A percentile compares a stretch with the other conserved stretches of the same genome.
Conservation (phyloP, 2,797 vertebrate species). For the Karalla daura region DNA sequence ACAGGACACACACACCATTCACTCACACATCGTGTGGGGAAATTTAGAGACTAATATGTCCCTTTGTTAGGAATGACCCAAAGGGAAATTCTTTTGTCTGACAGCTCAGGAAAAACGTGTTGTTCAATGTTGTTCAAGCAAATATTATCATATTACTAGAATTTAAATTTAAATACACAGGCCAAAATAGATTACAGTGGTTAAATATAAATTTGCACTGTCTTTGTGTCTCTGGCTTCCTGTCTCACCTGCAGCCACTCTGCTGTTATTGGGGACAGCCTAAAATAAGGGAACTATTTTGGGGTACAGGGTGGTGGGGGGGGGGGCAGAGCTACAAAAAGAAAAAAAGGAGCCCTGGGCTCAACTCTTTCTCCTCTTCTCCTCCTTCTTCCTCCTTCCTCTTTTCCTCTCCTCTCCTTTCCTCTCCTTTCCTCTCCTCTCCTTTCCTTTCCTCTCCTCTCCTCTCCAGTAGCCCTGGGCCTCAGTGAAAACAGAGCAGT, state of each 20-base stretch:
- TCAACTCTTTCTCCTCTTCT: constrained; percentile 38
- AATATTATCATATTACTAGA: too few species aligned
- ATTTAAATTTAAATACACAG: too few species aligned
- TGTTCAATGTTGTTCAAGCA: too few species aligned
- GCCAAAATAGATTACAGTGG: neutral
- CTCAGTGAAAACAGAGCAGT: constrained; percentile 38
- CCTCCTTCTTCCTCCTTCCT: too few species aligned
- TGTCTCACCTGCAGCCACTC: constrained; percentile 57
- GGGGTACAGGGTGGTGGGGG: constrained; percentile 26
- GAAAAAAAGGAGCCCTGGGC: constrained; percentile 48
- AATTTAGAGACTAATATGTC: too few species aligned
- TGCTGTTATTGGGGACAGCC: constrained; percentile 55
- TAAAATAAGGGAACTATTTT: constrained; percentile 74
- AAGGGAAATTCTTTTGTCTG: too few species aligned
- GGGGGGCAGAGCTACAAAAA: constrained; percentile 47
- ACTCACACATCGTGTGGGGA: too few species aligned
- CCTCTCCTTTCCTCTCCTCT: too few species aligned
- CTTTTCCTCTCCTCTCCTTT: constrained; percentile 17
- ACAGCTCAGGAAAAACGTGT: too few species aligned
- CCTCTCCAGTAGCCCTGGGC: constrained; percentile 41
- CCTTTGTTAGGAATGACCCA: too few species aligned
- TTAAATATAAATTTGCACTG: neutral
- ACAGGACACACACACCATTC: too few species aligned
- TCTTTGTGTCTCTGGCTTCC: constrained; percentile 1
- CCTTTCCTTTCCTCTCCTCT: constrained; percentile 37